Percentiles rank a stretch among this genome's conserved stretches.
These are phyloP conservation scores for Capricornis sumatraensis DNA, from an alignment of 2,113 vertebrate species.

Conservation along the genomic window DNA sequence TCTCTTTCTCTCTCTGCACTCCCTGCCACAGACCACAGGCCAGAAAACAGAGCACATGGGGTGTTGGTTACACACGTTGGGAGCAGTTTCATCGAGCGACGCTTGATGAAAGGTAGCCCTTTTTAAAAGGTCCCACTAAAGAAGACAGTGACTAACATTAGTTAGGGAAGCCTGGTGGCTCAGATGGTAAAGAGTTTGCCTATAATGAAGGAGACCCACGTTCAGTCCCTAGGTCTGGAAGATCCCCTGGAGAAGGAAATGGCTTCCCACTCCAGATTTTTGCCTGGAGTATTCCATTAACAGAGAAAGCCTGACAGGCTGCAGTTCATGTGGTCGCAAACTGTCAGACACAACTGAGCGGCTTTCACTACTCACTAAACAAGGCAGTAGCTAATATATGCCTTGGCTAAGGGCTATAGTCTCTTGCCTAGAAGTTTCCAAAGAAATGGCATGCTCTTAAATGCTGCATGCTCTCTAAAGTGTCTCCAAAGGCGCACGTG, in stretches of 20 bases:
- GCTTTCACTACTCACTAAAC: background rate
- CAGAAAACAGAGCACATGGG: background rate
- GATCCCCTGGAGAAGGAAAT: background rate
- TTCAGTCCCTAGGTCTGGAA: background rate
- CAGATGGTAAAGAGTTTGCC: background rate
- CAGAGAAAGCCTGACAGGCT: background rate
- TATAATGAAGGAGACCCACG: background rate
- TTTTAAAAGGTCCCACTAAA: background rate
- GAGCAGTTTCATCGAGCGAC: background rate
- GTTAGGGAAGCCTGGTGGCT: background rate
- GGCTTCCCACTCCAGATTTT: background rate
- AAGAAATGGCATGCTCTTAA: background rate
- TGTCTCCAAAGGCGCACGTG: background rate
- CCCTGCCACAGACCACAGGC: background rate
- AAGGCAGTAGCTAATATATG: background rate
- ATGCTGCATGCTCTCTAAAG: background rate
- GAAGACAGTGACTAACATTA: background rate
- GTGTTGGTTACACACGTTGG: background rate
- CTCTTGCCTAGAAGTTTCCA: background rate
- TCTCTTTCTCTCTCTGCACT: accelerated
- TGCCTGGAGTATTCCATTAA: background rate
- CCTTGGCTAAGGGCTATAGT: background rate
- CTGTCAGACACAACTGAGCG: background rate
- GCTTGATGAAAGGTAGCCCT: too few relatives aligned
- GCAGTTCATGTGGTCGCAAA: background rate